Percentiles rank a stretch among this genome's conserved stretches.
Conservation (phyloP, 2,113 vertebrate species). For the Pseudorasbora parva region DNA sequence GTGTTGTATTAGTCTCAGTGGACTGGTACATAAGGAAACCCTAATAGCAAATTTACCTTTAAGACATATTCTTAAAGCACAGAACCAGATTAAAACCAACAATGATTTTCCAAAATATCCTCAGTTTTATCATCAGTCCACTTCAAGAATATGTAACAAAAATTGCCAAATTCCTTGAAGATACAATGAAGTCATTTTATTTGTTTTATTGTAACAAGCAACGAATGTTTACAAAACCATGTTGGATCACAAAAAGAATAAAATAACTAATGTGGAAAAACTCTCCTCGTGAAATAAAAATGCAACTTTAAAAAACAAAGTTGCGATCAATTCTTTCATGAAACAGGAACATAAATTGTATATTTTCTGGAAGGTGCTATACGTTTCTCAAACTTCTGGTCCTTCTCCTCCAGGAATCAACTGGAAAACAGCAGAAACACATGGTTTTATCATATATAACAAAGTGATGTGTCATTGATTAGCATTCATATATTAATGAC, state of each 20-base stretch:
- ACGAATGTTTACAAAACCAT: constrained; percentile 27
- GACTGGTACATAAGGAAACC: not conserved
- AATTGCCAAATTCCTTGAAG: not conserved
- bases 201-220: not conserved
- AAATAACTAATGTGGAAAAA: not conserved
- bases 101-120: not conserved
- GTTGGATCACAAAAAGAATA: not conserved
- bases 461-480: not conserved
- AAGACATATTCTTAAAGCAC: not conserved
- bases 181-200: not conserved
- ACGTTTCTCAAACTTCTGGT: constrained; percentile 85
- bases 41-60: not conserved
- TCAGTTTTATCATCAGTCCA: not conserved
- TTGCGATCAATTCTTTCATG: not conserved
- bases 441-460: not conserved
- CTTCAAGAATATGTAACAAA: too few relatives aligned
- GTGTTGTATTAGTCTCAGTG: not conserved
- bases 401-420: constrained; percentile 98
- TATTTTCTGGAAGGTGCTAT: not conserved
- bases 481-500: not conserved
- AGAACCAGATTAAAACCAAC: not conserved
- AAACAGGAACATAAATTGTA: constrained; percentile 17
- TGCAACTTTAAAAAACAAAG: not conserved
- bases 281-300: not conserved
- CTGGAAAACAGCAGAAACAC: constrained; percentile 69